Conservation (phyloP, 2,797 vertebrate species). For the Phyllotis vaccarum region DNA sequence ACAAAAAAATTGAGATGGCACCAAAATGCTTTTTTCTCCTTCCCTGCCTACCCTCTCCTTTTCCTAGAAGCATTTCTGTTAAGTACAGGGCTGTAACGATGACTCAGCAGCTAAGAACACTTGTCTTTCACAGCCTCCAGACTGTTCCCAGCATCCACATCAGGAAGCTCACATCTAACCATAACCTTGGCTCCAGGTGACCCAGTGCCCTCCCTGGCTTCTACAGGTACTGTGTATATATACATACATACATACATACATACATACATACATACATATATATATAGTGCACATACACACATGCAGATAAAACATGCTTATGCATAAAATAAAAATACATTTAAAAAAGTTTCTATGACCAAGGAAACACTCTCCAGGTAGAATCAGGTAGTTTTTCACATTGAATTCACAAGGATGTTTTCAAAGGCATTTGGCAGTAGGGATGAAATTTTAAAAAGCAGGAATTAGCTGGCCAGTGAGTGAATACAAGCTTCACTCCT, state of each 20-base stretch:
- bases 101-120: background rate
- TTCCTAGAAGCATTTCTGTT: background rate
- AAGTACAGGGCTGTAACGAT: background rate
- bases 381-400: background rate
- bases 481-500: background rate
- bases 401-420: background rate
- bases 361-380: background rate
- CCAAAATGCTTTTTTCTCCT: background rate
- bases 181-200: background rate
- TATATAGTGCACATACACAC: background rate
- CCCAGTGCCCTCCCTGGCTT: background rate
- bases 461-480: background rate
- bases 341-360: background rate
- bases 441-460: background rate
- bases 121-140: background rate
- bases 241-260: background rate
- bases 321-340: background rate
- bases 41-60: too few relatives aligned
- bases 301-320: background rate
- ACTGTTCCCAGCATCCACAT: too few relatives aligned
- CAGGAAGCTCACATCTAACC: background rate
- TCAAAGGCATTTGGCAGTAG: background rate
- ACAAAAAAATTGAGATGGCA: slow-evolving; percentile 15
- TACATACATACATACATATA: background rate
- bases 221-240: background rate